A percentile compares a stretch with the other conserved stretches of the same genome.
phyloP scores from a whole-genome alignment of 2,797 vertebrate genomes.

The Erithacus rubecula region DNA sequence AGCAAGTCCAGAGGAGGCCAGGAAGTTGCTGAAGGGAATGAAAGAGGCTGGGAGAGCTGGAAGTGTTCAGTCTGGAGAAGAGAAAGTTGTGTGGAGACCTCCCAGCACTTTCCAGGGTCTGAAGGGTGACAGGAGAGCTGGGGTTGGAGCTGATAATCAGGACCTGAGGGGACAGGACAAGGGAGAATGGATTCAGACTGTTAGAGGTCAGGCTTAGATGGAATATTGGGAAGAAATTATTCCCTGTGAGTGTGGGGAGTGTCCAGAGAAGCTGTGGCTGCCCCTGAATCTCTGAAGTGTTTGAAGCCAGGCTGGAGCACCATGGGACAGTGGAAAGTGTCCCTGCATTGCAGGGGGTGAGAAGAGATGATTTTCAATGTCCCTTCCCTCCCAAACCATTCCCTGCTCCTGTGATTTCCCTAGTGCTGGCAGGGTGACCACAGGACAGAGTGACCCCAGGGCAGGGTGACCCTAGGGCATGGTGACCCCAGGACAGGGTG shows the following conservation, averaged over 20 bases:
- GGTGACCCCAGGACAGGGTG: too few species aligned
- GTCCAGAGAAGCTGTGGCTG: not conserved
- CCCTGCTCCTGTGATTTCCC: accelerated
- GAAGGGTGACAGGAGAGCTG: not conserved
- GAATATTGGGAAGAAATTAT: not conserved
- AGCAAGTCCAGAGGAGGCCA: not conserved
- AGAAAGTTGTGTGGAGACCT: not conserved
- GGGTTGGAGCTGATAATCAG: not conserved
- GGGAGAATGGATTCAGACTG: not conserved
- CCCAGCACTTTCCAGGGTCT: not conserved
- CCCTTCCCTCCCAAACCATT: not conserved
- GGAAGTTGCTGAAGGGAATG: not conserved
- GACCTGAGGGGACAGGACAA: not conserved
- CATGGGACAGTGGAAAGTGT: accelerated
- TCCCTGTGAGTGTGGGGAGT: not conserved
- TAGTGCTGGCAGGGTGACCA: accelerated
- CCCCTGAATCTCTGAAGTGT: not conserved
- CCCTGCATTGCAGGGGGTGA: not conserved
- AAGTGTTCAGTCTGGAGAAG: not conserved
- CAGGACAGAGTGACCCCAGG: accelerated
- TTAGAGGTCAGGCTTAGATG: not conserved
- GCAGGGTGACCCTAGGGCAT: too few species aligned
- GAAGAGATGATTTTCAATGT: not conserved
- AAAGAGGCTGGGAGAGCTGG: not conserved
- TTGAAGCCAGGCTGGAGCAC: not conserved